Conservation (phyloP, 2,888 invertebrate species). For the Thymelicus lineola region DNA sequence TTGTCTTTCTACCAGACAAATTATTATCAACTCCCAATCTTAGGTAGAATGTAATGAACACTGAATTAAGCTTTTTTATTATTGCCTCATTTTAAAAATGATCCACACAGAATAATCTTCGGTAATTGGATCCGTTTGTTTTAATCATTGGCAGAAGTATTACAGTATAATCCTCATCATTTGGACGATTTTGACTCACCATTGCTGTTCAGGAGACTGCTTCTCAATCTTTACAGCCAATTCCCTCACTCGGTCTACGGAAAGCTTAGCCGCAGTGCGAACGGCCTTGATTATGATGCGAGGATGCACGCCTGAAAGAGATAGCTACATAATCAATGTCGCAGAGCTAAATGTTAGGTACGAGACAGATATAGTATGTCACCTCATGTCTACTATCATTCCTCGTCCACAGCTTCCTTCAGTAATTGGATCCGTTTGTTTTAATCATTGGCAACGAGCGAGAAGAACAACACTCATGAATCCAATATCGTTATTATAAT, state of each 20-base stretch:
- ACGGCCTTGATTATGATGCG: conserved; percentile 96
- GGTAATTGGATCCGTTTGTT: conserved; percentile 50
- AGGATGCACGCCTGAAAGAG: conserved; percentile 90
- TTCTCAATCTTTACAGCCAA: conserved; percentile 93
- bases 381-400: conserved; percentile 48
- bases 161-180: neutral
- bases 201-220: conserved; percentile 85
- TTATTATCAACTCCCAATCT: too few relatives aligned
- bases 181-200: conserved; percentile 76
- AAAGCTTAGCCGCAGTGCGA: conserved; percentile 92
- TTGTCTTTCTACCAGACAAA: too few relatives aligned
- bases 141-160: conserved; percentile 45
- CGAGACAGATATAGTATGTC: conserved; percentile 6
- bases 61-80: too few relatives aligned
- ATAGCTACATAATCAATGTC: neutral
- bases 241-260: conserved; percentile 92
- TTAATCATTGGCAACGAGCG: conserved; percentile 45
- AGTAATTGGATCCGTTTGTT: conserved; percentile 50
- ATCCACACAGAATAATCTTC: conserved; percentile 44
- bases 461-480: too few relatives aligned
- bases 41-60: too few relatives aligned
- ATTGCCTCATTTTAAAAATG: conserved; percentile 31
- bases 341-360: neutral
- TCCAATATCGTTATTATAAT: too few relatives aligned
- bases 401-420: conserved; percentile 42